These are phyloP conservation scores for Tragelaphus oryx DNA, from an alignment of 2,797 vertebrate genomes.

Conservation along the genomic window DNA sequence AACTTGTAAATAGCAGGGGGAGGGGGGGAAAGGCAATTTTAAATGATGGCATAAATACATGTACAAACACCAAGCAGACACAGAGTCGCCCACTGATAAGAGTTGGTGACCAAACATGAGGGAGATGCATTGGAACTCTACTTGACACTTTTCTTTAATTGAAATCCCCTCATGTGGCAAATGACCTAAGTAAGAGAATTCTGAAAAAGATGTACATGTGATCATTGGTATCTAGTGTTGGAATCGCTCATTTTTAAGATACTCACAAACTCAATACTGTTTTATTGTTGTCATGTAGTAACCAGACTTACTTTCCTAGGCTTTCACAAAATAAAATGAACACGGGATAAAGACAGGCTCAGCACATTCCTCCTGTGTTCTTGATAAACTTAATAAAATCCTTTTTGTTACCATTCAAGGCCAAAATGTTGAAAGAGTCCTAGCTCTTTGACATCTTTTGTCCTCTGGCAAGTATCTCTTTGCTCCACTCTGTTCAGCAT, in stretches of 20 bases:
- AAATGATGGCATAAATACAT: not conserved
- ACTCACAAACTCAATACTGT: not conserved
- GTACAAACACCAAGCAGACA: not conserved
- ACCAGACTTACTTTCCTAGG: not conserved
- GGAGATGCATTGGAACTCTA: not conserved
- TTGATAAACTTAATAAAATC: slow-evolving; percentile 7
- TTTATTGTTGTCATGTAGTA: not conserved
- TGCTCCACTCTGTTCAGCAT: not conserved
- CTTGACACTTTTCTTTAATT: slow-evolving; percentile 17
- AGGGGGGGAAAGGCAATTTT: not conserved
- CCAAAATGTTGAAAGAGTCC: not conserved
- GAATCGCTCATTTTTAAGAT: not conserved
- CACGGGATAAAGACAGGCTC: not conserved
- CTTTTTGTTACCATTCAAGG: not conserved
- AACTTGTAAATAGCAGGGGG: not conserved
- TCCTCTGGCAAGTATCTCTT: not conserved
- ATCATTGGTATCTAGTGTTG: not conserved
- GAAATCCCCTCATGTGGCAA: not conserved
- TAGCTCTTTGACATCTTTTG: not conserved
- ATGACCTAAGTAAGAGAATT: not conserved
- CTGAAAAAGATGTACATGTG: not conserved
- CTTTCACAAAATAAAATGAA: slow-evolving; percentile 8
- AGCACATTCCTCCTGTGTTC: not conserved
- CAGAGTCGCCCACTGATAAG: not conserved
- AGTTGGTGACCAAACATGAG: not conserved